Conservation (phyloP, 2,797 vertebrate species). For the Oreochromis grahami region DNA sequence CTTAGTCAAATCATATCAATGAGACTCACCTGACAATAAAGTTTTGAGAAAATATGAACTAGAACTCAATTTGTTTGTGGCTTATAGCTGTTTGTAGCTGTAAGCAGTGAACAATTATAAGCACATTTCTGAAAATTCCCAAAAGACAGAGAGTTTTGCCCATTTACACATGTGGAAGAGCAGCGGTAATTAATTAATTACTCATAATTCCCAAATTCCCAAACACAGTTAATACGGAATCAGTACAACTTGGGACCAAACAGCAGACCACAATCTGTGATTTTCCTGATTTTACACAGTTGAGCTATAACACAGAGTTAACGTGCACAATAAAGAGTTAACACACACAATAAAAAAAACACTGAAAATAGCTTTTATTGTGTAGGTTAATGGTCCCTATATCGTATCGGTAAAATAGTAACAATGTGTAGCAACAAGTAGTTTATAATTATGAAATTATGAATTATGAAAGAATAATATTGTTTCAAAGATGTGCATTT, state of each 20-base stretch:
- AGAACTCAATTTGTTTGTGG: no score
- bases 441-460: background rate
- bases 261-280: rapidly evolving
- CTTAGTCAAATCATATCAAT: background rate
- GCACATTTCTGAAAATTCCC: background rate
- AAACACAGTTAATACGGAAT: background rate
- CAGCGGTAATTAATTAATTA: background rate
- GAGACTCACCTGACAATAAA: background rate
- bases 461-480: background rate
- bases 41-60: background rate
- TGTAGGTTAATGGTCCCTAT: background rate
- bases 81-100: background rate
- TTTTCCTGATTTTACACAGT: background rate
- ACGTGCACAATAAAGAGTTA: background rate
- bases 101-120: background rate
- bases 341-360: rapidly evolving
- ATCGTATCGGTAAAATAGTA: rapidly evolving
- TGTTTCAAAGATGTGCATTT: background rate
- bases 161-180: background rate
- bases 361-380: background rate
- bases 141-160: background rate
- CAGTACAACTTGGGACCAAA: background rate
- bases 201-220: background rate
- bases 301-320: background rate
- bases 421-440: background rate